Base-by-base conservation (phyloP, 2,797 vertebrate species). In the Tangara arthus region DNA sequence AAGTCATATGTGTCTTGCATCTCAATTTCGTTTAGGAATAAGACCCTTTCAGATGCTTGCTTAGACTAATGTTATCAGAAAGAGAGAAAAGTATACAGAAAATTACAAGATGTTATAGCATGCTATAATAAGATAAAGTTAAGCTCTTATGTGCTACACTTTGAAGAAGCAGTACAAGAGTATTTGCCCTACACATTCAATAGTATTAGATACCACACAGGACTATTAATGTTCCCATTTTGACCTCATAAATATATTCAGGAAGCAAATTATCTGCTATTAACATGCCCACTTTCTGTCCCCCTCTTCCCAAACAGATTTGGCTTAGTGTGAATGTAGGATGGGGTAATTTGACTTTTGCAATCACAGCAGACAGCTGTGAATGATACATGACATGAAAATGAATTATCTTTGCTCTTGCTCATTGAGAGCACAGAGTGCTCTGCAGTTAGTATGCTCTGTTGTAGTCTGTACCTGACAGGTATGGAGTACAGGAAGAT, bases 301-400 rank as follows among this genome's bases (percentile, higher is more conserved):
- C 68, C 41, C 47, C 1, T 2, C 94, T 94, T 96, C 52, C 83
- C 72, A 94, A 96, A 92, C 83, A 94, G 47, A 95, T 96, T 91
- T 95, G 83, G 76, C 73, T 94, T 93, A 60, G 73, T 90, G 70
- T 77, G 82, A 94, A 88, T 81, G 82, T 92, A 94, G 89, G 81
- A 95, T 91, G 84, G 50, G 46, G 70, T 91, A 92, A 96, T 95
- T 82, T 93, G 82, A 94, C 85, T 93, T 81, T 66, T 86, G 84
- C 81, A 96, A 93, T 96, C 90, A 93, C 53, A 82, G 88, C 55
- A 96, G 93, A 80, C 95, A 96, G 92, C 82, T 84, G 82, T 95
- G 92, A 97, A 39, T 91, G 81, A 88, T 96, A 52, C 87, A 90
- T 87, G 89, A 79, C 80, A 65, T 71, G 93, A 87, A 97, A 96